Conservation (phyloP, 2,797 vertebrate genomes). For the Rhinatrema bivittatum region DNA sequence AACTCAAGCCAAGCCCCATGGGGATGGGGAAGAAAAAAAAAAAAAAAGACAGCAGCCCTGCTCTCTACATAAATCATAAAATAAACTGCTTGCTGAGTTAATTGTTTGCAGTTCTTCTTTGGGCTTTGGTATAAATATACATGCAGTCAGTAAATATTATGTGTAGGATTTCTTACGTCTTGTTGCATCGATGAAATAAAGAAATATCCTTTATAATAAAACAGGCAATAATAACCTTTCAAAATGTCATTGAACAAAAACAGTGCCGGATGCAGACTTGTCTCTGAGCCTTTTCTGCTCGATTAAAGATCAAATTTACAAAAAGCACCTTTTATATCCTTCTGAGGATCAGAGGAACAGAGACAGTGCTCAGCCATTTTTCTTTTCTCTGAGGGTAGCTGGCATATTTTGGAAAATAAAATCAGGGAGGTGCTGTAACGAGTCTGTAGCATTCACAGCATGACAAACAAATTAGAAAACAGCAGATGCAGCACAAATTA, state of each 20-base stretch:
- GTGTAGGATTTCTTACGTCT: not conserved
- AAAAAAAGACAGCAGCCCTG: slow-evolving; percentile 1
- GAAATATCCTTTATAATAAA: no score
- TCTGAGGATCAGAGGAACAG: slow-evolving; percentile 46
- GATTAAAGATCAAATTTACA: no score
- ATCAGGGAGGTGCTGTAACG: slow-evolving; percentile 46
- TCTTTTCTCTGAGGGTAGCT: slow-evolving; percentile 41
- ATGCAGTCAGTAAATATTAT: not conserved
- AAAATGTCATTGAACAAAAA: no score
- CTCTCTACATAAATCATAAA: not conserved
- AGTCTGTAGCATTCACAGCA: slow-evolving; percentile 57
- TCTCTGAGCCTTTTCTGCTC: no score
- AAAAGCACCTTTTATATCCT: no score
- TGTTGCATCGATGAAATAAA: no score
- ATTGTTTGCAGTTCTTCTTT: not conserved
- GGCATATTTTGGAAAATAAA: slow-evolving; percentile 44
- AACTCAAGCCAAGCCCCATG: not conserved
- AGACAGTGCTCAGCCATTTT: slow-evolving; percentile 51
- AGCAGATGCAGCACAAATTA: slow-evolving; percentile 76
- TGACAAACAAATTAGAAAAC: slow-evolving; percentile 71
- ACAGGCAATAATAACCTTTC: no score
- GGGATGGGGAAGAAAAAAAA: slow-evolving; percentile 5
- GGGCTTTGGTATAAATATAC: not conserved
- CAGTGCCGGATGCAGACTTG: no score
- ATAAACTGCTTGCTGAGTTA: no score